Conservation (phyloP, 1,140 invertebrate species). For the Megalopta genalis region DNA sequence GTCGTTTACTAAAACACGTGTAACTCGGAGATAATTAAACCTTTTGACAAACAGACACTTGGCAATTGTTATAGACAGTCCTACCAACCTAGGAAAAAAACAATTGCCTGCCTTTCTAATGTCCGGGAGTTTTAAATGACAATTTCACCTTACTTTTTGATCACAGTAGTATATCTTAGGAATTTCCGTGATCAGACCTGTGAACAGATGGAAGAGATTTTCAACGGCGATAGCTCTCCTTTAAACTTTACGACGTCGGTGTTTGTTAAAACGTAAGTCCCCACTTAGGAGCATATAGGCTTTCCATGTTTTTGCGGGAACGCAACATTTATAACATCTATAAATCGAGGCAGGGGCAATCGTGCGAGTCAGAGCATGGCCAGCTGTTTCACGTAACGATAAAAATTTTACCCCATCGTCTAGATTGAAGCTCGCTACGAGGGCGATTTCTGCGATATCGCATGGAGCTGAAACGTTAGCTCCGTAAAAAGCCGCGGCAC, state of each 20-base stretch:
- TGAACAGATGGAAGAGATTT: neutral
- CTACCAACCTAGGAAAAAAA: no score
- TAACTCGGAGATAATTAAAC: no score
- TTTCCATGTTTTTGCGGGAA: conserved; percentile 48
- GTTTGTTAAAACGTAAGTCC: conserved; percentile 27
- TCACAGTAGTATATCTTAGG: no score
- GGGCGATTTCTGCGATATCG: neutral
- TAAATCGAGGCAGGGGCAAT: conserved; percentile 49
- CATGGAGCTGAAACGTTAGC: neutral
- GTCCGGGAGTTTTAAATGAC: no score
- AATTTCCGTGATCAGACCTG: neutral
- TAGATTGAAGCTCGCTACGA: conserved; percentile 23
- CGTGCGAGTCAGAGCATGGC: conserved; percentile 29
- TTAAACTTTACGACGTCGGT: neutral
- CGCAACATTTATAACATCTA: conserved; percentile 55
- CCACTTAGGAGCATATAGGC: conserved; percentile 55
- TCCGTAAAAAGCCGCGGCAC: neutral
- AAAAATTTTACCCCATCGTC: conserved; percentile 51
- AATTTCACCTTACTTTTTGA: no score
- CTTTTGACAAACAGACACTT: no score
- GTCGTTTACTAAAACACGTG: no score
- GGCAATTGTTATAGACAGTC: no score
- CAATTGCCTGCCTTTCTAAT: no score
- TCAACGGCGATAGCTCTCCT: neutral
- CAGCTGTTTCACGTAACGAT: conserved; percentile 49